These are phyloP conservation scores for Colius striatus DNA, from an alignment of 2,113 vertebrate species.

Conservation along the genomic window DNA sequence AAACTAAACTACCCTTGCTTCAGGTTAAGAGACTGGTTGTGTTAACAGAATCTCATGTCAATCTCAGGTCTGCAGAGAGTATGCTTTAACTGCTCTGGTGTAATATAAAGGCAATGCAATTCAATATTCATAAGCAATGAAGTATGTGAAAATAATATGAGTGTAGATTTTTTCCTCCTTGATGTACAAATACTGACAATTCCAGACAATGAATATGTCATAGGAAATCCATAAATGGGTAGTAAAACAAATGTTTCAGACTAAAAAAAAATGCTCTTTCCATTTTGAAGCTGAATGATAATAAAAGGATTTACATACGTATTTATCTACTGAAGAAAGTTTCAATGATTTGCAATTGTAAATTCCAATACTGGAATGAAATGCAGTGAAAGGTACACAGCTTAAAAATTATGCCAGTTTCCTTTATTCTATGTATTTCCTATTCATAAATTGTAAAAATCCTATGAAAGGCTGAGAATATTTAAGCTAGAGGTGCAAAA, in stretches of 20 bases:
- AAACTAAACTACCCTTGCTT: neutral
- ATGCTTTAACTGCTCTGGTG: fast-evolving
- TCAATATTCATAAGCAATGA: neutral
- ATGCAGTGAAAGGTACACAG: neutral
- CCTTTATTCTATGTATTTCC: neutral
- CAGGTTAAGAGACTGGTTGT: neutral
- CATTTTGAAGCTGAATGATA: neutral
- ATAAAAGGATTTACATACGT: neutral
- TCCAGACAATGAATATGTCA: neutral
- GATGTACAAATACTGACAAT: neutral
- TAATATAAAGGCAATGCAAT: neutral
- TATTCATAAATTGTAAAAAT: neutral
- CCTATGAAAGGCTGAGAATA: neutral
- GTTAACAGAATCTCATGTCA: neutral
- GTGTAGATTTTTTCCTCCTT: neutral
- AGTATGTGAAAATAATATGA: neutral
- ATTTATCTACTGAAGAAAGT: neutral
- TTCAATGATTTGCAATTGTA: neutral
- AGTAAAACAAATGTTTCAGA: neutral
- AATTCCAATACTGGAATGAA: neutral
- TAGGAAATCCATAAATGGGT: neutral
- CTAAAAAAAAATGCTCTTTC: neutral
- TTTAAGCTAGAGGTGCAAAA: neutral
- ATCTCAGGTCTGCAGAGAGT: neutral
- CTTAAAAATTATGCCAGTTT: neutral